Evolutionary conservation across 2,797 vertebrate genomes (phyloP), one percentile per base, ranked within the genome.

Genomic region (Anabas testudineus): DNA sequence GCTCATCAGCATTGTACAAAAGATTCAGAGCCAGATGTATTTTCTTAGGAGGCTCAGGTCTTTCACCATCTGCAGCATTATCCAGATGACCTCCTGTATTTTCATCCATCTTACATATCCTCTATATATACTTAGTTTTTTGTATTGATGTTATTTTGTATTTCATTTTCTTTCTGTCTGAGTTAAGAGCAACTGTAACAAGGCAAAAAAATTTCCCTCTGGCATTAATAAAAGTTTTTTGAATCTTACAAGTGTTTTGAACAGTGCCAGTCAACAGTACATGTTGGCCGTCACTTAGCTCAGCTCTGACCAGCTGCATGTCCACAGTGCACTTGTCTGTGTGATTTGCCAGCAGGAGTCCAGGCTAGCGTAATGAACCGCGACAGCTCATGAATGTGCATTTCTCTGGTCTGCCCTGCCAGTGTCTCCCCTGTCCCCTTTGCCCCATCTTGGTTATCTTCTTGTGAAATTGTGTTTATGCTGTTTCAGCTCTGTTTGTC

Each of bases 361-460:
- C 64, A 18, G 28, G 28, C 39, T 30, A 34, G 51, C 45, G 54
- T 28, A 48, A 74, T 73, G 69, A 79, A 46, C 30, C 32, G 6
- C 9, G 67, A 76, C 82, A 64, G 64, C 63, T 73, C 66, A 47
- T 71, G 71, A 75, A 80, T 78, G 73, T 81, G 67, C 80, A 66
- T 76, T 75, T 63, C 51, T 64, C 26, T 0, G 10, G 48, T 43
- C 5, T 18, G 26, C 21, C 37, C 64, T 45, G 64, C 42, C 24
- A 30, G n/a, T 67, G 39, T 16, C 12, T 49, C 10, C 10, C 24
- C 14, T 8, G 32, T 12, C n/a, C 15, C 36, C 4, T 10, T 3
- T n/a, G 0, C 51, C 41, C 10, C 15, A 10, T 16, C 41, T 52
- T 24, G 2, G 24, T 26, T 7, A 15, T 32, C 34, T 59, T 45